Evolutionary conservation across 2,113 vertebrate genomes (phyloP).

Genomic region (Suricata suricatta): DNA sequence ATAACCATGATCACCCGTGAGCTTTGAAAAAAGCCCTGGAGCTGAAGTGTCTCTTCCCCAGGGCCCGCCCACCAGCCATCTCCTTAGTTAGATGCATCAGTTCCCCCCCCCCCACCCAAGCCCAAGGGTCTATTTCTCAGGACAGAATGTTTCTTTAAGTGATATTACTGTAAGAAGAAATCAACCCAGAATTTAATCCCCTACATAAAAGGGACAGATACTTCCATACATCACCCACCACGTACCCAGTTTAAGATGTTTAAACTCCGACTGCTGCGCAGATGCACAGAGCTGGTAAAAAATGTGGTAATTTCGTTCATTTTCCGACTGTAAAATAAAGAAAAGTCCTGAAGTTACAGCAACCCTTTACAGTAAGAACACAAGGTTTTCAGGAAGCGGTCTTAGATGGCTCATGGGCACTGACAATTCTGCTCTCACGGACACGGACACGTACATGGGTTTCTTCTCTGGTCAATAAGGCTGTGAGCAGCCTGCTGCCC

Average conservation of each 20-base stretch:
- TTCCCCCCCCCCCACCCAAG: background rate
- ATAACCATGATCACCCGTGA: too few relatives aligned
- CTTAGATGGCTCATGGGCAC: background rate
- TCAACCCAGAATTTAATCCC: background rate
- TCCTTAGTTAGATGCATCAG: background rate
- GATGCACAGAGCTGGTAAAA: conserved; percentile 98
- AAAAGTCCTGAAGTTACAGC: background rate
- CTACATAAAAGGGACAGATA: background rate
- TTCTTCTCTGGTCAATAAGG: background rate
- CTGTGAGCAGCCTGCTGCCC: background rate
- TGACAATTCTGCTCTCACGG: background rate
- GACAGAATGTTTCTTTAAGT: background rate
- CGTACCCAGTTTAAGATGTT: conserved; percentile 92
- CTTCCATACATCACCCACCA: conserved; percentile 39
- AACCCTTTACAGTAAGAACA: background rate
- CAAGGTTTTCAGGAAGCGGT: background rate
- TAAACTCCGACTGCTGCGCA: conserved; percentile 90
- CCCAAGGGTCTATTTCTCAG: background rate
- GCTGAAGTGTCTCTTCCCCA: background rate
- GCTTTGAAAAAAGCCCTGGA: background rate
- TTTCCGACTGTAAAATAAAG: conserved; percentile 90
- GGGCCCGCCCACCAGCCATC: too few relatives aligned
- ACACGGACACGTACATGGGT: rapidly evolving
- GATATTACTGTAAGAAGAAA: background rate
- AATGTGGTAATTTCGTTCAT: conserved; percentile 98